A percentile compares a stretch with the other conserved stretches of the same genome.
These are phyloP conservation scores for Ectemnius continuus DNA, from an alignment of 2,888 invertebrate genomes.

Conservation along the genomic window DNA sequence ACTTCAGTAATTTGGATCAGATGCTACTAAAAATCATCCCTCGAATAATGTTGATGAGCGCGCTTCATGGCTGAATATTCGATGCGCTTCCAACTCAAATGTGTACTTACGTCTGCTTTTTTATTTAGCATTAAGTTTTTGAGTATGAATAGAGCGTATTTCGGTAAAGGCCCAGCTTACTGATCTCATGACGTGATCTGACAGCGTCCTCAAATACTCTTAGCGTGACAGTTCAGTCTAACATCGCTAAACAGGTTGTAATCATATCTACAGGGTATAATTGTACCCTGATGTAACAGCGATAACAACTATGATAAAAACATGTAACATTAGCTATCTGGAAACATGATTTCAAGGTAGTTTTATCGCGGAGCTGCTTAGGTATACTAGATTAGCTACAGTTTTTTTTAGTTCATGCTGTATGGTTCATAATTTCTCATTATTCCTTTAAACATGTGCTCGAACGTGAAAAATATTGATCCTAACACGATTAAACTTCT, in stretches of 20 bases:
- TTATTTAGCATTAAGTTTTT: slow-evolving; percentile 40
- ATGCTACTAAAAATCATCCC: not conserved
- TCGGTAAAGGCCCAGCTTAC: slow-evolving; percentile 25
- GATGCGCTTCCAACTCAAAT: slow-evolving; percentile 43
- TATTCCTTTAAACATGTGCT: no score
- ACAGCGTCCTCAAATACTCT: slow-evolving; percentile 56
- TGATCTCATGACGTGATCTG: slow-evolving; percentile 46
- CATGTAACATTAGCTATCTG: no score
- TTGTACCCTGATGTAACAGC: not conserved
- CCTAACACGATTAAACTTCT: not conserved
- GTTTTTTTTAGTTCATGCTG: no score
- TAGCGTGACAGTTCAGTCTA: slow-evolving; percentile 15
- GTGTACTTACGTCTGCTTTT: slow-evolving; percentile 35
- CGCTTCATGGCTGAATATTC: not conserved
- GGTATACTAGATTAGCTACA: not conserved
- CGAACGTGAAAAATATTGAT: not conserved
- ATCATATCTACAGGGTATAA: slow-evolving; percentile 9
- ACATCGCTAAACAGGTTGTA: slow-evolving; percentile 20
- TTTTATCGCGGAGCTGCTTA: slow-evolving; percentile 1
- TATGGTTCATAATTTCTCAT: not conserved
- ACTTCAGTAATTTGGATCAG: not conserved
- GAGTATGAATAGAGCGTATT: slow-evolving; percentile 16
- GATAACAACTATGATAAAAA: no score
- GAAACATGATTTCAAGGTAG: not conserved
- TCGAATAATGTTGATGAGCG: not conserved